Percentiles rank a stretch among this genome's conserved stretches.
phyloP scores from a whole-genome alignment of 2,797 vertebrate species.

The Gymnodraco acuticeps region DNA sequence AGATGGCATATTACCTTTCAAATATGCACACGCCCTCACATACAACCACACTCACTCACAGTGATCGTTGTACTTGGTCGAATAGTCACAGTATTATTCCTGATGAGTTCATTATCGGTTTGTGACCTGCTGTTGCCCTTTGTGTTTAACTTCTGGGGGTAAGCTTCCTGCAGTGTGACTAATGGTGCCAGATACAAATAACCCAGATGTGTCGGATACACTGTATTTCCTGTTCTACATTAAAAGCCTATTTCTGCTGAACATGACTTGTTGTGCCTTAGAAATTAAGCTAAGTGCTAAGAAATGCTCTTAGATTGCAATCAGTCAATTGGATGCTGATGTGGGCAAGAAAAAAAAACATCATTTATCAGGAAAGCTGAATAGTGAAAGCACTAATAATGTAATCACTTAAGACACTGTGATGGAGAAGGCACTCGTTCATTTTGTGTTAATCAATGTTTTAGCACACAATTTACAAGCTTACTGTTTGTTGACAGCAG shows the following conservation, averaged over 20 bases:
- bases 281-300: slow-evolving; percentile 4
- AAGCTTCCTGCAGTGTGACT: slow-evolving; percentile 13
- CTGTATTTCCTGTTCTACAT: slow-evolving; percentile 3
- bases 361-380: slow-evolving; percentile 15
- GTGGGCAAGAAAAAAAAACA: not conserved
- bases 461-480: not conserved
- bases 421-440: not conserved
- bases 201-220: not conserved
- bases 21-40: not conserved
- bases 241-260: slow-evolving; percentile 11
- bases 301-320: slow-evolving; percentile 1
- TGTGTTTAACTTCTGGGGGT: slow-evolving; percentile 12
- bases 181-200: slow-evolving; percentile 28
- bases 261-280: not conserved
- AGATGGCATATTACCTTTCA: slow-evolving; percentile 21
- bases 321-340: slow-evolving; percentile 20
- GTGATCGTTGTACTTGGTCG: not conserved
- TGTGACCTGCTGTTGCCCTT: slow-evolving; percentile 29
- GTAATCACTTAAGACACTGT: not conserved
- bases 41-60: not conserved
- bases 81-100: slow-evolving; percentile 14
- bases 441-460: slow-evolving; percentile 5
- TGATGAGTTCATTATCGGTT: slow-evolving; percentile 36
- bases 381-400: slow-evolving; percentile 5
- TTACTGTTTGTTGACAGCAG: not conserved